Evolutionary conservation across 2,113 vertebrate species (phyloP).

Genomic region (Empidonax traillii): DNA sequence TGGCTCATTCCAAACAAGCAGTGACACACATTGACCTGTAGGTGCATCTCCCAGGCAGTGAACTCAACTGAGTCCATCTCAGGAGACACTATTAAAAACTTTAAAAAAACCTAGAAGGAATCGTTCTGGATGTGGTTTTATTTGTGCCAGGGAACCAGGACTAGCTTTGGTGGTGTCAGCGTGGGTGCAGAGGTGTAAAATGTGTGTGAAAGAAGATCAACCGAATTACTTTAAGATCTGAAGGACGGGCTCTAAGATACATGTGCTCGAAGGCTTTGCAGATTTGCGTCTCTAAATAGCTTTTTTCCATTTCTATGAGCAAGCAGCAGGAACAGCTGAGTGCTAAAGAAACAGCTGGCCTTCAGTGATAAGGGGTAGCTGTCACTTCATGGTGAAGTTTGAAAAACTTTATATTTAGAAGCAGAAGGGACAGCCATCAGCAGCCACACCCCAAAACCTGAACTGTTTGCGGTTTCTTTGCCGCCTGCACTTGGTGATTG

Average conservation of each 20-base stretch:
- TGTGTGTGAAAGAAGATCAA: constrained; percentile 1
- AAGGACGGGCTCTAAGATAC: not conserved
- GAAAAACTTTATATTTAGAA: constrained; percentile 50
- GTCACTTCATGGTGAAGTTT: constrained; percentile 10
- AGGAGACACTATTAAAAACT: not conserved
- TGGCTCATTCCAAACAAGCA: not conserved
- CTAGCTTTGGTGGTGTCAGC: not conserved
- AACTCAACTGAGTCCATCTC: not conserved
- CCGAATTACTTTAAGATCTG: not conserved
- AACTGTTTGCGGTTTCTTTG: not conserved
- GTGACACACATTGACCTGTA: not conserved
- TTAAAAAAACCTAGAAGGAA: not conserved
- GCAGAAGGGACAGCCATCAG: constrained; percentile 18
- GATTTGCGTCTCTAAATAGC: constrained; percentile 40
- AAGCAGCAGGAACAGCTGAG: constrained; percentile 51
- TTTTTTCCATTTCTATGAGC: constrained; percentile 12
- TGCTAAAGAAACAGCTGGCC: constrained; percentile 49
- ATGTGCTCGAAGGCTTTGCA: constrained; percentile 2
- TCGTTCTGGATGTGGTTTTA: not conserved
- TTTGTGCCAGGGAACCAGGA: not conserved
- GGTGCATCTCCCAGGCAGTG: not conserved
- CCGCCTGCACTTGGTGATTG: not conserved
- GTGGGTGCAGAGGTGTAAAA: not conserved
- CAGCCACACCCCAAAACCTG: constrained; percentile 20
- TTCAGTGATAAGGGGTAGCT: constrained; percentile 46